Percentiles rank a stretch among this genome's conserved stretches.
These are phyloP conservation scores for Hermaeophaga mercurialis DNA, from an alignment of 2,888 invertebrate genomes.

Conservation along the genomic window DNA sequence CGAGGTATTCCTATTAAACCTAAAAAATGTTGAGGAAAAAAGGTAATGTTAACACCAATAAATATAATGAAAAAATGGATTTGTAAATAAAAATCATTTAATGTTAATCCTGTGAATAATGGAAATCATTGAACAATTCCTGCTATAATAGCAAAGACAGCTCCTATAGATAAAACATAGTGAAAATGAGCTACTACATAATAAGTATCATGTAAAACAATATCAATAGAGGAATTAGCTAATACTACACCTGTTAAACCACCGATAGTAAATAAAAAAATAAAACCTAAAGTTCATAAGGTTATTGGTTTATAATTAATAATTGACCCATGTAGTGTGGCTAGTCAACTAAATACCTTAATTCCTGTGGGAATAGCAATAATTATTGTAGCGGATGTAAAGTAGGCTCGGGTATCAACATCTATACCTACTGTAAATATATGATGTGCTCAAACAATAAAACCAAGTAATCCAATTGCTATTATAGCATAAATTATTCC, in stretches of 20 bases:
- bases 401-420: conserved; percentile 82
- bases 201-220: conserved; percentile 80
- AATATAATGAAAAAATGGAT: conserved; percentile 75
- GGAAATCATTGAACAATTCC: conserved; percentile 74
- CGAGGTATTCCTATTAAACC: conserved; percentile 75
- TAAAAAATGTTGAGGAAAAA: conserved; percentile 81
- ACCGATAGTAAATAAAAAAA: conserved; percentile 78
- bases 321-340: conserved; percentile 70
- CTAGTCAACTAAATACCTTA: conserved; percentile 82
- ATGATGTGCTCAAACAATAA: conserved; percentile 85
- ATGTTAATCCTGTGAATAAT: conserved; percentile 30
- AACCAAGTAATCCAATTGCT: conserved; percentile 80
- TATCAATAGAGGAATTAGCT: conserved; percentile 78
- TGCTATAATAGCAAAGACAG: conserved; percentile 60
- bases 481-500: conserved; percentile 65
- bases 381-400: conserved; percentile 84
- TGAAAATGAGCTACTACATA: conserved; percentile 56
- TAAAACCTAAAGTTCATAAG: conserved; percentile 74
- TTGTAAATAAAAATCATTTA: conserved; percentile 57
- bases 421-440: conserved; percentile 78
- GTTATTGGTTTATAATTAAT: conserved; percentile 64
- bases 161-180: conserved; percentile 32
- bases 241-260: conserved; percentile 72
- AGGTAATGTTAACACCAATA: conserved; percentile 77
- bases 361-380: conserved; percentile 86